Base-by-base conservation (phyloP, 2,113 vertebrate genomes). In the Pelobates fuscus region DNA sequence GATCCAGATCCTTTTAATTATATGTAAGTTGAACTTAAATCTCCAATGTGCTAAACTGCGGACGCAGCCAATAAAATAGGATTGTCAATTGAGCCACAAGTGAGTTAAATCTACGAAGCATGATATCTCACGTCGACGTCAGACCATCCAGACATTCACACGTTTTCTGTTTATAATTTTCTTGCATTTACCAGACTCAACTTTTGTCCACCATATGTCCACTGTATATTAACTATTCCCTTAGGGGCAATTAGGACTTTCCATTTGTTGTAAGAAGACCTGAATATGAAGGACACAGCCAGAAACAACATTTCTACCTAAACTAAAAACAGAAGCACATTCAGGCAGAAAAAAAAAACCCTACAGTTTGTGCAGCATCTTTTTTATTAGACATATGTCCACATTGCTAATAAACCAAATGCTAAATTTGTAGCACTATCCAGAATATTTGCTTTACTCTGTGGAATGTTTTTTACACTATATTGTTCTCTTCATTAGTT, bases 191-290 rank as follows among this genome's bases (percentile, higher is more conserved):
- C 81, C 86, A 92, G 89, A 92, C 91, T 93, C 87, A 82, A 91
- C 90, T 94, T 94, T 96, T 96, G 93, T 95, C 92, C 88, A 94
- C 92, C 93, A 94, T 91, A 94, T 94, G 93, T 95, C 93, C 93
- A 94, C 93, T 86, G 49, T 91, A 93, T 87, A 91, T 94, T 91
- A 93, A 94, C 90, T 92, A 91, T 93, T 90, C 93, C 94, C 94
- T 82, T 46, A 88, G 90, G 93, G 85, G 91, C 91, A 96, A 95
- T 96, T 94, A 95, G 89, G 89, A 83, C 86, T 95, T 94, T 94
- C 91, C 94, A 94, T 96, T 95, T 97, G 94, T 97, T 97, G 90
- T 94, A 95, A 95, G 92, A 96, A 93, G 92, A 93, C 86, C 89
- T 93, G 94, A 94, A 91, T 93, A 93, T 90, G 92, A 93, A 92